Percentiles rank a stretch among this genome's conserved stretches.
Conservation (phyloP, 2,888 invertebrate species). For the Serripes groenlandicus region DNA sequence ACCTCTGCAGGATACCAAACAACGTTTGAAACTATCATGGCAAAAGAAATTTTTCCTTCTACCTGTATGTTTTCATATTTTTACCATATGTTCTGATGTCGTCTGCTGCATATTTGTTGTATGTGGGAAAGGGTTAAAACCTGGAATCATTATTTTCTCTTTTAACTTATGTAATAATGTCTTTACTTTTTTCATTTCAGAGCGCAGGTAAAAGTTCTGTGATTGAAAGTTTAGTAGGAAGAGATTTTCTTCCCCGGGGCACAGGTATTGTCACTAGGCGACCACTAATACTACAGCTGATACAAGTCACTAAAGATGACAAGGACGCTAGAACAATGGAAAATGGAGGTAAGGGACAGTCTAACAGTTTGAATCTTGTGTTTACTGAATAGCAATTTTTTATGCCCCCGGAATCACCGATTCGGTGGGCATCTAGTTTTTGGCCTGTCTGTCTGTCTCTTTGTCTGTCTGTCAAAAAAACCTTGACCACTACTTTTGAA, state of each 20-base stretch:
- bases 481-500: too few relatives aligned
- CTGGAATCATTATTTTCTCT: not conserved
- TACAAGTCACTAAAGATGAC: constrained; percentile 96
- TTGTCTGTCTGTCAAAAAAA: too few relatives aligned
- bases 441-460: too few relatives aligned
- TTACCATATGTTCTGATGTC: too few relatives aligned
- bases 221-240: constrained; percentile 98
- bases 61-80: too few relatives aligned
- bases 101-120: too few relatives aligned
- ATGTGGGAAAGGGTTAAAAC: not conserved
- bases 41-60: not conserved
- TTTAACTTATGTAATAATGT: too few relatives aligned
- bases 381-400: not conserved
- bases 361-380: too few relatives aligned
- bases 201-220: constrained; percentile 99
- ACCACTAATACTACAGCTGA: constrained; percentile 96
- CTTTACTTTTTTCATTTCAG: constrained; percentile 89
- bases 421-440: too few relatives aligned
- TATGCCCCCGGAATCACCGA: too few relatives aligned
- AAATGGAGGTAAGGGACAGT: constrained; percentile 90
- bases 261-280: constrained; percentile 98
- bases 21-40: too few relatives aligned
- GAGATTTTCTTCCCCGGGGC: constrained; percentile 98
- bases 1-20: too few relatives aligned
- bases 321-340: constrained; percentile 93